Conservation (phyloP, 2,113 vertebrate genomes). For the Orcinus orca region DNA sequence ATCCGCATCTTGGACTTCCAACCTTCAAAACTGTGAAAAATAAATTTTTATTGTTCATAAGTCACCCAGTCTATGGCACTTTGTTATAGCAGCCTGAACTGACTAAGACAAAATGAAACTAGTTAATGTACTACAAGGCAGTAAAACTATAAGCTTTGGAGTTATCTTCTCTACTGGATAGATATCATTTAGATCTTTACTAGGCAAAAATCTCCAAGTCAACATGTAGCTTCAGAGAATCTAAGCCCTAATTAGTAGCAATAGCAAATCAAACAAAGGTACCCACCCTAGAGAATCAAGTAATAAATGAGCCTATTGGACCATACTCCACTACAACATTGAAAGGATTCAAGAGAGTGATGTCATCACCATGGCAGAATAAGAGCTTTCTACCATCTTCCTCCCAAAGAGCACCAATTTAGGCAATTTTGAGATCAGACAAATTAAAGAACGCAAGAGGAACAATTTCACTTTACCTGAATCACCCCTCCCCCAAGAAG, state of each 20-base stretch:
- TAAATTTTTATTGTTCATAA: not conserved
- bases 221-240: not conserved
- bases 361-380: not conserved
- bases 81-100: not conserved
- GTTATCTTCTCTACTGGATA: not conserved
- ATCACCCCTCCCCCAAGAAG: not conserved
- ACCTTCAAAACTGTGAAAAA: not conserved
- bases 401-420: not conserved
- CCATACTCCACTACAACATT: not conserved
- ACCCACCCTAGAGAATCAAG: not conserved
- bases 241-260: not conserved
- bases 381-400: not conserved
- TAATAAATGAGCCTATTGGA: not conserved
- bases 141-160: not conserved
- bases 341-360: not conserved
- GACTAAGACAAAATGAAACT: not conserved
- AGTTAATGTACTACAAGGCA: not conserved
- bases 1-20: not conserved
- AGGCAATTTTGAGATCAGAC: not conserved
- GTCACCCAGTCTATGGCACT: not conserved
- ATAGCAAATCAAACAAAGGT: not conserved
- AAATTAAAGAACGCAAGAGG: not conserved
- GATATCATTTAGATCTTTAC: not conserved
- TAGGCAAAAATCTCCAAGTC: not conserved
- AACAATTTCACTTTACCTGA: not conserved